Base-by-base conservation (phyloP, 2,797 vertebrate genomes). In the Lindbergichthys nudifrons region DNA sequence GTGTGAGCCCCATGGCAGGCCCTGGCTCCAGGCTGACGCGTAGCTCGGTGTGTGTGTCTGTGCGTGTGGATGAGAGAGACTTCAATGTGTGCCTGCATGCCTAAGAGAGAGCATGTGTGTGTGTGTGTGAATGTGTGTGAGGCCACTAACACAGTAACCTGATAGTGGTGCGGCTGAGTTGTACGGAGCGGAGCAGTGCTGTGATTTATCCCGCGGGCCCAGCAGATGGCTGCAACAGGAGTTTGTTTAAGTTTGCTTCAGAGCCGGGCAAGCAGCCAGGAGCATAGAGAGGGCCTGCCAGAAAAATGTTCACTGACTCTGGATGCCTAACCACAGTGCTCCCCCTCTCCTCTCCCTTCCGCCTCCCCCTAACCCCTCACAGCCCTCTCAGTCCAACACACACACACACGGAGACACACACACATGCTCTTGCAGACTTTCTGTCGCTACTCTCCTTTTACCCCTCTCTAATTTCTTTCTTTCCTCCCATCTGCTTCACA, bases 211-310 rank as follows among this genome's bases (percentile, higher is more conserved):
- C 97, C 97, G 96, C 95, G 96, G 97, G 96, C 95, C 96, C 94
- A 97, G 97, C 97, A 98, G 97, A 98, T 98, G 97, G 97, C 96
- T 97, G 97, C 96, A 96, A 96, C 97, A 96, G 97, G 96, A 97
- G 97, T 97, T 97, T 98, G 97, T 98, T 97, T 98, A 97, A 97
- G 96, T 97, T 97, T 96, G 96, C 96, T 96, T 96, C 96, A 83
- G 96, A 96, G 96, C 96, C 82, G 96, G 97, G 97, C 96, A 92
- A 89, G 85, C 87, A 76, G 97, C 97, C 97, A 98, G 96, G 88
- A 96, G 95, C 94, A 93, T 73, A 89, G 92, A 86, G 87, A 87
- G 83, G 84, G 87, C 93, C 95, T 95, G 94, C 96, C 96, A 97
- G 96, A 96, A 96, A 96, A 97, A 94, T 95, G 94, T 95, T 97